Evolutionary conservation across 1,140 invertebrate genomes (phyloP).

Genomic region (Solenopsis invicta): DNA sequence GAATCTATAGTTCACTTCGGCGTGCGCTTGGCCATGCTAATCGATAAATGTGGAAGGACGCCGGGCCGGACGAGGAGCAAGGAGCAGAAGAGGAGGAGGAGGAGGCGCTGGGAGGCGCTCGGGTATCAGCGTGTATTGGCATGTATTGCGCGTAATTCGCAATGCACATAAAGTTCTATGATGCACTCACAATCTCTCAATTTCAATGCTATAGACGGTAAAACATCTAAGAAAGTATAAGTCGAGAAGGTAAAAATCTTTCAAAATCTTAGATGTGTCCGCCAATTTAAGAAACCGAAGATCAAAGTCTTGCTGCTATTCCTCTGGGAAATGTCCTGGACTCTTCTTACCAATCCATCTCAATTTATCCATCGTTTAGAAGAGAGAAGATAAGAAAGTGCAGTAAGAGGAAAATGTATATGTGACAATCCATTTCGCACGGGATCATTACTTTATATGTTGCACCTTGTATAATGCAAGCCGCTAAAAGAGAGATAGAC

Average conservation of each 20-base stretch:
- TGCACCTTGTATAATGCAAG: constrained; percentile 80
- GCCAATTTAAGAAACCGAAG: background rate
- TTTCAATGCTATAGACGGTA: too few species aligned
- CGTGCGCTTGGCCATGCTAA: constrained; percentile 72
- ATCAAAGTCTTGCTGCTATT: background rate
- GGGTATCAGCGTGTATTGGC: background rate
- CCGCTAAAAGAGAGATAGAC: constrained; percentile 74
- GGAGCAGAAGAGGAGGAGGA: constrained; percentile 1
- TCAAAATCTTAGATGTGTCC: background rate
- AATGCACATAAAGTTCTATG: background rate
- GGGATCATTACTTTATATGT: constrained; percentile 67
- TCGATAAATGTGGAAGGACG: constrained; percentile 80
- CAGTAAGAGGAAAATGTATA: background rate
- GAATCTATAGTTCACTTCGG: constrained; percentile 77
- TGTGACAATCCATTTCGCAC: constrained; percentile 25
- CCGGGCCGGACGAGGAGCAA: constrained; percentile 47
- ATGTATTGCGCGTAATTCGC: background rate
- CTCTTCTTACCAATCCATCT: background rate
- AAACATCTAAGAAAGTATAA: background rate
- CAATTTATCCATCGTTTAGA: background rate
- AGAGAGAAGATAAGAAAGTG: background rate
- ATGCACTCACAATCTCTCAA: background rate
- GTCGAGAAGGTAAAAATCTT: background rate
- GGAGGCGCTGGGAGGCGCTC: background rate
- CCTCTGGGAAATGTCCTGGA: background rate